A percentile compares a stretch with the other conserved stretches of the same genome.
Evolutionary conservation across 92 coral and sea anemone species (phyloP).

Genomic region (Isaurus tuberculatus): DNA sequence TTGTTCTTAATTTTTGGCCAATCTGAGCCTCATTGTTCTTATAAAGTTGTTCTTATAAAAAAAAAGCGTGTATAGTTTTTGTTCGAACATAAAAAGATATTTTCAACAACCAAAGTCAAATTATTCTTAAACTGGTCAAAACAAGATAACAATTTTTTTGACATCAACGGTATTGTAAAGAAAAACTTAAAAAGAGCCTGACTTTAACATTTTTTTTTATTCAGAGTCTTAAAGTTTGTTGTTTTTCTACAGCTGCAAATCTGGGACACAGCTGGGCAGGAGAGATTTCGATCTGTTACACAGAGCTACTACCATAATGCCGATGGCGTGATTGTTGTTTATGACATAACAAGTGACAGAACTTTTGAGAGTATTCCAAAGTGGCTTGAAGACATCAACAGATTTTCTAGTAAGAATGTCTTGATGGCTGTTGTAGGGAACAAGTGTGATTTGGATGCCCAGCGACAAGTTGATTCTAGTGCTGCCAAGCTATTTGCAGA

Average conservation of each 20-base stretch:
- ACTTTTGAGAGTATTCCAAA: conserved; percentile 87
- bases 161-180: too few species aligned
- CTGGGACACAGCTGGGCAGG: conserved; percentile 99
- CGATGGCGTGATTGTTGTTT: conserved; percentile 91
- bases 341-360: conserved; percentile 87
- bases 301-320: conserved; percentile 98
- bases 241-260: conserved; percentile 79
- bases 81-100: too few species aligned
- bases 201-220: neutral
- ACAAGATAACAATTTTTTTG: too few species aligned
- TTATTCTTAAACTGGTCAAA: too few species aligned
- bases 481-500: conserved; percentile 81
- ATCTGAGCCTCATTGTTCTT: too few species aligned
- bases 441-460: conserved; percentile 80
- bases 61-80: too few species aligned
- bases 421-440: conserved; percentile 92
- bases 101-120: too few species aligned
- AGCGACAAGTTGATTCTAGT: conserved; percentile 82
- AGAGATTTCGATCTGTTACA: conserved; percentile 94
- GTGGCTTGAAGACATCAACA: conserved; percentile 92
- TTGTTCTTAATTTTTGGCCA: too few species aligned
- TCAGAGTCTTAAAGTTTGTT: neutral
- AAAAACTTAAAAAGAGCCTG: too few species aligned
- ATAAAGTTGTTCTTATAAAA: too few species aligned
- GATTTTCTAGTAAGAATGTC: conserved; percentile 92